A percentile compares a stretch with the other conserved stretches of the same genome.
Conservation (phyloP, 2,113 vertebrate species). For the Nibea coibor region DNA sequence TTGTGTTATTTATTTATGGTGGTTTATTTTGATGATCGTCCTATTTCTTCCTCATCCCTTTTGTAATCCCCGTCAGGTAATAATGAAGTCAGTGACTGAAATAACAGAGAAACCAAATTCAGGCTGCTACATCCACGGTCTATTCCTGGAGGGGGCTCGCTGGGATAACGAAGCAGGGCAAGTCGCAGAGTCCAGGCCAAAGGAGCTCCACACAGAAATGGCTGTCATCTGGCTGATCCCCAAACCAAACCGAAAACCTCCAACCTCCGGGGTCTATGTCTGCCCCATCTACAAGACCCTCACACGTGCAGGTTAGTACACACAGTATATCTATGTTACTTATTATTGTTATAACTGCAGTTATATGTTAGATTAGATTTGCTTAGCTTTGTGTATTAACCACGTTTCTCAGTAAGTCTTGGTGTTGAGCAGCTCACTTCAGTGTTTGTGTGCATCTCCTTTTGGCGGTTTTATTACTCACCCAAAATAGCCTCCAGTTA, state of each 20-base stretch:
- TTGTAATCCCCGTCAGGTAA: slow-evolving; percentile 80
- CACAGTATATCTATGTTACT: not conserved
- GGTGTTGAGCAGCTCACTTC: not conserved
- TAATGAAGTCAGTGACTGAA: slow-evolving; percentile 71
- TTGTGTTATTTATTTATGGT: not conserved
- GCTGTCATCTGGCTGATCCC: slow-evolving; percentile 90
- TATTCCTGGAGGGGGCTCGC: slow-evolving; percentile 92
- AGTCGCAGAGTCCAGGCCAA: slow-evolving; percentile 86
- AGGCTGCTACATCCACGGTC: slow-evolving; percentile 90
- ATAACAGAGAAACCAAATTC: slow-evolving; percentile 77
- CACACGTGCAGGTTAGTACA: slow-evolving; percentile 87
- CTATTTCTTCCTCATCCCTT: not conserved
- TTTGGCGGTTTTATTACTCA: slow-evolving; percentile 70
- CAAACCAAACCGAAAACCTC: slow-evolving; percentile 78
- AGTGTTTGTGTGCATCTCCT: slow-evolving; percentile 55
- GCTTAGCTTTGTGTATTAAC: not conserved
- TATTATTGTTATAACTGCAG: not conserved
- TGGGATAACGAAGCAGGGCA: slow-evolving; percentile 81
- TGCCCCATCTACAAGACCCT: slow-evolving; percentile 96
- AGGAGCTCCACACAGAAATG: slow-evolving; percentile 93
- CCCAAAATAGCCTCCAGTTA: slow-evolving; percentile 75
- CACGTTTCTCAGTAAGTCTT: slow-evolving; percentile 2
- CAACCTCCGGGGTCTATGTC: slow-evolving; percentile 83
- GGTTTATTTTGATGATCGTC: not conserved
- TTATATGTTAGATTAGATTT: not conserved